Evolutionary conservation across 2,888 invertebrate genomes (phyloP).

Genomic region (Vesta saturnalis): DNA sequence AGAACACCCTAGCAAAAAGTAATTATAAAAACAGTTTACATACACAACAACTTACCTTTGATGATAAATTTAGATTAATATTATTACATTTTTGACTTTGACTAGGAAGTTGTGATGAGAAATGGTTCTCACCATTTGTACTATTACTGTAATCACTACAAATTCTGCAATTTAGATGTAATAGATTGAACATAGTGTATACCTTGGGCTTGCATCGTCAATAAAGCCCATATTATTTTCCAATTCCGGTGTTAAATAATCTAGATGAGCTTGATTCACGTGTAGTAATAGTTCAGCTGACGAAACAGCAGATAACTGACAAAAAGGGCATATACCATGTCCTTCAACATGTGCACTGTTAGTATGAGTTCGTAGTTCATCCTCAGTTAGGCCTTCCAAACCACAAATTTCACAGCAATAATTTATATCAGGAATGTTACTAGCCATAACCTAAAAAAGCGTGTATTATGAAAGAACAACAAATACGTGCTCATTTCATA

Average conservation of each 20-base stretch:
- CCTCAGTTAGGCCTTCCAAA: constrained; percentile 81
- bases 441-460: constrained; percentile 58
- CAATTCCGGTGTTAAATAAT: constrained; percentile 82
- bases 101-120: constrained; percentile 37
- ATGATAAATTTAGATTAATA: constrained; percentile 60
- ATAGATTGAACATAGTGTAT: constrained; percentile 16
- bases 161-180: not conserved
- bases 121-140: constrained; percentile 27
- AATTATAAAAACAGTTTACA: not conserved
- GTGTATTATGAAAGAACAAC: constrained; percentile 11
- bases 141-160: constrained; percentile 53
- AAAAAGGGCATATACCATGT: constrained; percentile 83
- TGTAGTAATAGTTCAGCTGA: constrained; percentile 80
- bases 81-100: constrained; percentile 45
- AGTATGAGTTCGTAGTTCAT: constrained; percentile 82
- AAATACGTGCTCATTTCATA: not conserved
- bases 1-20: constrained; percentile 54
- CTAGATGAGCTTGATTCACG: constrained; percentile 85
- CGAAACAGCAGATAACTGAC: constrained; percentile 78
- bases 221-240: constrained; percentile 79
- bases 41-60: constrained; percentile 53
- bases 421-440: constrained; percentile 67
- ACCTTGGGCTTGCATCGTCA: constrained; percentile 70
- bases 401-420: constrained; percentile 87
- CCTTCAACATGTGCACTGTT: constrained; percentile 82